Evolutionary conservation across 2,888 invertebrate species (phyloP).

Genomic region (Agrilus mali): DNA sequence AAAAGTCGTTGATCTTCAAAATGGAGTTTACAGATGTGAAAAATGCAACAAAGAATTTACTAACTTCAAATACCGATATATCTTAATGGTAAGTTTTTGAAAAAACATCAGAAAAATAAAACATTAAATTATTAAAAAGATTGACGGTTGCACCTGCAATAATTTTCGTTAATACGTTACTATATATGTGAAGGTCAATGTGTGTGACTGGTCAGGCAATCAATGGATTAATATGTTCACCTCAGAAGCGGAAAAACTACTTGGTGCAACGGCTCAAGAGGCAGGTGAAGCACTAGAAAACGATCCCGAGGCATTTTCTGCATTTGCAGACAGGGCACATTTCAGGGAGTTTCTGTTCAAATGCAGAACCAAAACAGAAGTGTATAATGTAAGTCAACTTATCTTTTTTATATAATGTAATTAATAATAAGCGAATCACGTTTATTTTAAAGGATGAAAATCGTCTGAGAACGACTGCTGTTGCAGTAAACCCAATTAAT

Average conservation of each 20-base stretch:
- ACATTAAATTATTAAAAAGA: not conserved
- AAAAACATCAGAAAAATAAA: conserved; percentile 15
- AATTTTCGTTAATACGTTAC: too few species aligned
- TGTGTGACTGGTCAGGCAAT: conserved; percentile 79
- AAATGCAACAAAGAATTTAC: conserved; percentile 81
- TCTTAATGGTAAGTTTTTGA: conserved; percentile 56
- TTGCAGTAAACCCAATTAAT: conserved; percentile 58
- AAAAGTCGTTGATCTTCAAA: conserved; percentile 80
- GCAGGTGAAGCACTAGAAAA: conserved; percentile 63
- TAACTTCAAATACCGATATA: conserved; percentile 74
- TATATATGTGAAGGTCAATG: conserved; percentile 48
- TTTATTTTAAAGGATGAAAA: conserved; percentile 58
- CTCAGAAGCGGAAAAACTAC: conserved; percentile 63
- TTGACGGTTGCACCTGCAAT: too few species aligned
- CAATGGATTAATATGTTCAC: conserved; percentile 89
- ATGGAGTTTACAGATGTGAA: conserved; percentile 85
- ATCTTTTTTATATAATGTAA: not conserved
- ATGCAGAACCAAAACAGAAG: conserved; percentile 80
- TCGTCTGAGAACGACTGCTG: conserved; percentile 62
- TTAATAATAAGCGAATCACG: not conserved
- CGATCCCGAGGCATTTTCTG: conserved; percentile 52
- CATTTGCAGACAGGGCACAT: conserved; percentile 58
- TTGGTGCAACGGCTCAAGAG: conserved; percentile 59
- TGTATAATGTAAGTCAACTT: conserved; percentile 65
- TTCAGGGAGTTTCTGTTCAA: conserved; percentile 76